Percentiles rank a stretch among this genome's conserved stretches.
These are phyloP conservation scores for Eristalis pertinax DNA, from an alignment of 2,888 invertebrate species.

Conservation along the genomic window DNA sequence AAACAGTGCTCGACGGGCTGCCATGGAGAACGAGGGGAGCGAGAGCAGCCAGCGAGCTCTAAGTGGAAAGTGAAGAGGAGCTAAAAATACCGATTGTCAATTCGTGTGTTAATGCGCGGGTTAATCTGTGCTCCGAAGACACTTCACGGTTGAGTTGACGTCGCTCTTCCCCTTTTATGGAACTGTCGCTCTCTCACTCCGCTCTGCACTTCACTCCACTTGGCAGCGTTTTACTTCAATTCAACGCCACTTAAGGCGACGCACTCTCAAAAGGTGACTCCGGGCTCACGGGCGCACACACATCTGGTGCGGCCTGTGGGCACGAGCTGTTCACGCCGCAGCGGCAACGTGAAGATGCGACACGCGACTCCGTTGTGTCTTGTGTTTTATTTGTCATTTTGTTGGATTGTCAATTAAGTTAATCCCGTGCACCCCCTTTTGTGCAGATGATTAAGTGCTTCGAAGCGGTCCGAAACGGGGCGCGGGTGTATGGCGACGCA, in stretches of 20 bases:
- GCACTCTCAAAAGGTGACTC: slow-evolving; percentile 57
- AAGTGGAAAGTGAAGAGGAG: slow-evolving; percentile 30
- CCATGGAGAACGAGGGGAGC: background rate
- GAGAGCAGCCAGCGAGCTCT: background rate
- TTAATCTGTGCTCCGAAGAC: slow-evolving; percentile 57
- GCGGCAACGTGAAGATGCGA: slow-evolving; percentile 16
- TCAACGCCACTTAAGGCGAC: slow-evolving; percentile 62
- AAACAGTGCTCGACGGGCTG: background rate
- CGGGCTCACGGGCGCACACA: background rate
- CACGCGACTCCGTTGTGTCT: slow-evolving; percentile 36
- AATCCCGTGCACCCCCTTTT: slow-evolving; percentile 56
- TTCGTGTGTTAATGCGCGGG: slow-evolving; percentile 65
- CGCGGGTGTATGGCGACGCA: background rate
- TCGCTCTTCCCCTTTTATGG: slow-evolving; percentile 51
- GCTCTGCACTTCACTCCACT: background rate
- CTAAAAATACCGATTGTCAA: slow-evolving; percentile 54
- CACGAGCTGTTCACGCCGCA: slow-evolving; percentile 45
- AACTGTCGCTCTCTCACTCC: background rate
- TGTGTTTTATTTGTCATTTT: slow-evolving; percentile 69
- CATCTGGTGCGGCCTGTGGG: slow-evolving; percentile 45
- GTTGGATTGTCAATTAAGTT: slow-evolving; percentile 62
- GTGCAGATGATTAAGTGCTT: slow-evolving; percentile 33
- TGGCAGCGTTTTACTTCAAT: background rate
- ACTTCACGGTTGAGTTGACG: slow-evolving; percentile 67
- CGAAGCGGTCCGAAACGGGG: background rate